These are phyloP conservation scores for Apamea monoglypha DNA, from an alignment of 2,888 invertebrate species.

Conservation along the genomic window DNA sequence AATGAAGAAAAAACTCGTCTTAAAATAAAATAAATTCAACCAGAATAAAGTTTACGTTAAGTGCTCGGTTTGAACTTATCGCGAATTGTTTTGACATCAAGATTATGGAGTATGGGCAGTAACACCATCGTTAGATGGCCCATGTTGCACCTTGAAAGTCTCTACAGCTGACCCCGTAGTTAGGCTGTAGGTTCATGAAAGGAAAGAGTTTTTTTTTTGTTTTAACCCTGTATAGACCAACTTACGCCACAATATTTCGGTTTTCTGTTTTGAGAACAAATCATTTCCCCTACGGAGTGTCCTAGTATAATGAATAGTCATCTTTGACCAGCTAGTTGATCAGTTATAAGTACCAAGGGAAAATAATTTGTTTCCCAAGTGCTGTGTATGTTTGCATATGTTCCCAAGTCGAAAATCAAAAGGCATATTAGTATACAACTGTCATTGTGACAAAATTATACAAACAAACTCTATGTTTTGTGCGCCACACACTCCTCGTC, in stretches of 20 bases:
- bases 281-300: not conserved
- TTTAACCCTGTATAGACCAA: not conserved
- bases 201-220: not conserved
- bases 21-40: not conserved
- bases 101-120: too few species aligned
- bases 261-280: not conserved
- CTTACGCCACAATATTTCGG: not conserved
- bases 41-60: not conserved
- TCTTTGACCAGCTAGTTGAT: not conserved
- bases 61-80: not conserved
- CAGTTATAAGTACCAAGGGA: not conserved
- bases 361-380: slow-evolving; percentile 9
- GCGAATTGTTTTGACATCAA: not conserved
- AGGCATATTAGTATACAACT: slow-evolving; percentile 16
- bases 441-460: slow-evolving; percentile 55
- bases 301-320: not conserved
- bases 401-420: slow-evolving; percentile 27
- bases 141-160: not conserved
- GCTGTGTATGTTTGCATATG: slow-evolving; percentile 1
- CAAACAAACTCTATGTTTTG: slow-evolving; percentile 46
- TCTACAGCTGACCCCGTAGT: not conserved
- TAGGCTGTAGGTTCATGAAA: not conserved
- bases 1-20: not conserved
- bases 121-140: not conserved
- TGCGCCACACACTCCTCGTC: slow-evolving; percentile 24